Conservation (phyloP, 2,888 invertebrate species). For the Cephus rjabovi region DNA sequence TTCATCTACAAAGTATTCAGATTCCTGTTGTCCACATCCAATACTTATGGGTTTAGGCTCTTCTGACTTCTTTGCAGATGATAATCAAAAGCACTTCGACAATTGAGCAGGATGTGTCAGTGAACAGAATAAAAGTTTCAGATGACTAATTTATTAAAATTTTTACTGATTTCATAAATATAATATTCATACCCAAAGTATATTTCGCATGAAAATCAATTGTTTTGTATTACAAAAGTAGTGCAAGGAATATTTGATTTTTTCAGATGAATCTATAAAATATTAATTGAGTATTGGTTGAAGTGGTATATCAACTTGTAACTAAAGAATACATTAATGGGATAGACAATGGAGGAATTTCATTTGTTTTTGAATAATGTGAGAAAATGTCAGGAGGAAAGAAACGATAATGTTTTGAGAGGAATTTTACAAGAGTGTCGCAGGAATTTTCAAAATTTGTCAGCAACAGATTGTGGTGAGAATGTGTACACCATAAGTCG, state of each 20-base stretch:
- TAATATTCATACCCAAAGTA: too few relatives aligned
- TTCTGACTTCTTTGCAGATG: not conserved
- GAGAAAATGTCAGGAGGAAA: slow-evolving; percentile 18
- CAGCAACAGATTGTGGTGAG: slow-evolving; percentile 38
- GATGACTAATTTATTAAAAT: not conserved
- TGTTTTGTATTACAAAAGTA: too few relatives aligned
- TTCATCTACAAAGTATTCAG: too few relatives aligned
- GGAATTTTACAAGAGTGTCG: slow-evolving; percentile 32
- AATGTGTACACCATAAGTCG: not conserved
- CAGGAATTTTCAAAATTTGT: slow-evolving; percentile 40
- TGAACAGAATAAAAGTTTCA: not conserved
- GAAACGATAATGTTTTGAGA: slow-evolving; percentile 24
- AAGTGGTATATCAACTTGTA: not conserved
- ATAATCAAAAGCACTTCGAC: not conserved
- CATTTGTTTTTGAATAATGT: slow-evolving; percentile 38
- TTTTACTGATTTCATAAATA: not conserved
- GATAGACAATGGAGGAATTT: not conserved
- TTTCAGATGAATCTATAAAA: not conserved
- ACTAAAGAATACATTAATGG: not conserved
- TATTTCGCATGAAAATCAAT: too few relatives aligned
- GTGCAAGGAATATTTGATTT: not conserved
- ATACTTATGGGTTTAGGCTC: too few relatives aligned
- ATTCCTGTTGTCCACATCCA: too few relatives aligned
- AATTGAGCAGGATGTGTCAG: not conserved
- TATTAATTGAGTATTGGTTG: not conserved